Base-by-base conservation (phyloP, 1,140 invertebrate species). In the Drosophila jambulina region DNA sequence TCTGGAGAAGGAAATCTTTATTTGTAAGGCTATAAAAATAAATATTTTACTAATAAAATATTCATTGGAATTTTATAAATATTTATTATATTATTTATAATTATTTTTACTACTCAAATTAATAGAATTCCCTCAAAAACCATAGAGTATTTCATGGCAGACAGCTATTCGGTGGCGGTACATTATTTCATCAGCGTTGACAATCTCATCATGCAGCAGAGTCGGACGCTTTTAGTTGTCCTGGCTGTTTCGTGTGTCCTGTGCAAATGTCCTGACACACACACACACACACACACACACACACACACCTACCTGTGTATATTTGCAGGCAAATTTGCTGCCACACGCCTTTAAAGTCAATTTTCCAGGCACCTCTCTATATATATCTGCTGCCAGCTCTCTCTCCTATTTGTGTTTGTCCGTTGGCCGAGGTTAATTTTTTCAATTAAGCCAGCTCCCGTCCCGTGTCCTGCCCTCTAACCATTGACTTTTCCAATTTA, bases 171-270 rank as follows among this genome's bases (percentile, higher is more conserved):
- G 54, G n/a, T 23, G 46, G 10, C 27, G 23, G 62, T 56, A 70
- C 81, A 90, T 85, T 76, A 84, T 90, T 88, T 81, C 86, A 90
- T 88, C 85, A 85, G 74, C 85, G 78, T 85, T 85, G 81, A 90
- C 81, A 85, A 90, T 75, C 75, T 85, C 84, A 81, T 85, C 78
- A 86, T 77, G 51, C 45, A 9, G 21, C 61, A 13, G 25, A 75
- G 67, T 60, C 19, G 56, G 25, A 68, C 56, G 19, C 32, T 40
- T 59, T 68, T 53, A 67, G 54, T 38, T 75, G 48, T 75, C 46
- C 45, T 68, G 45, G 46, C 53, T 56, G 38, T 57, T 42, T 48
- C 15, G 42, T 75, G 36, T 61, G 53, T 51, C 42, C 58, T 46
- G 34, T 59, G 27, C 40, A 36, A 80, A 38, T 58, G 49, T 69